Evolutionary conservation across 2,113 vertebrate genomes (phyloP).

Genomic region (Spheniscus mendiculus): DNA sequence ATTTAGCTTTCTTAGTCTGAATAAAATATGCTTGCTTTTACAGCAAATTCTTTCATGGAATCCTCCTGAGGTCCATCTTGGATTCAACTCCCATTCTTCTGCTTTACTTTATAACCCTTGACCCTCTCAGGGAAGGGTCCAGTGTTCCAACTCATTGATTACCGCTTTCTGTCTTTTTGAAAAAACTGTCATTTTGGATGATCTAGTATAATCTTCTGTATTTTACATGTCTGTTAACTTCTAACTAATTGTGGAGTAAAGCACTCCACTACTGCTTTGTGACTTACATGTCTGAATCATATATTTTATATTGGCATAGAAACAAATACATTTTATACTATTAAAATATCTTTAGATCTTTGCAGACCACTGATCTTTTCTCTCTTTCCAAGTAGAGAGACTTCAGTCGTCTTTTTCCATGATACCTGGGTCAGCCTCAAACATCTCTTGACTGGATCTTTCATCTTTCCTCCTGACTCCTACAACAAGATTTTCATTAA

Average conservation of each 20-base stretch:
- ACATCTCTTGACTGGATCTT: not conserved
- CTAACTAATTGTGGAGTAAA: not conserved
- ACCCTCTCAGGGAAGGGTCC: not conserved
- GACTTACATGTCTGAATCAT: not conserved
- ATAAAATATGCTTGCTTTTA: not conserved
- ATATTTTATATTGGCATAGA: not conserved
- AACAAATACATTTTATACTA: not conserved
- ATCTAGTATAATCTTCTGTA: not conserved
- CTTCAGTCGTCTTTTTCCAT: not conserved
- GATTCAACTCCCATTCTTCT: not conserved
- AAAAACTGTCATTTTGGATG: not conserved
- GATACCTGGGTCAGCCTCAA: not conserved
- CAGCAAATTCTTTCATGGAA: not conserved
- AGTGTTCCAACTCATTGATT: not conserved
- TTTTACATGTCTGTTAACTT: not conserved
- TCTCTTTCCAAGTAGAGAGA: not conserved
- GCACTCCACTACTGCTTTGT: not conserved
- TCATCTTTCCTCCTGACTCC: not conserved
- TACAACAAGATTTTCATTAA: not conserved
- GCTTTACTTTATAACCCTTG: not conserved
- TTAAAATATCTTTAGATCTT: not conserved
- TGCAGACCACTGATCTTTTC: not conserved
- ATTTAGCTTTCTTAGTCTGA: not conserved
- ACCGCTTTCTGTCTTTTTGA: not conserved
- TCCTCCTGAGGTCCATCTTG: not conserved